Base-by-base conservation (phyloP, 2,888 invertebrate species). In the Oeneis ivallda region DNA sequence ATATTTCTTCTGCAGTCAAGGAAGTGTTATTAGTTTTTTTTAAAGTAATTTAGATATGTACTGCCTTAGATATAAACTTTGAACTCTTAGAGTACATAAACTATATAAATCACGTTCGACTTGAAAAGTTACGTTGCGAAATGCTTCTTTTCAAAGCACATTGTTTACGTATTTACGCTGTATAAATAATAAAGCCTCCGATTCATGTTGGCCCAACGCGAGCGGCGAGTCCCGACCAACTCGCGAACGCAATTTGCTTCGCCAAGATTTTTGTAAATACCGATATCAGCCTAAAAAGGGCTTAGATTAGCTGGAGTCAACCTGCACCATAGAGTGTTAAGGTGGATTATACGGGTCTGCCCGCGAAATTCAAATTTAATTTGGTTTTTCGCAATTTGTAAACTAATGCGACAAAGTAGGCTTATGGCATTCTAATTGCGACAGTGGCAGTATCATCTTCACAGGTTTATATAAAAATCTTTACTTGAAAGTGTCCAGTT, bases 121-220 rank as follows among this genome's bases (percentile, higher is more conserved):
- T 53, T 34, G 2, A 15, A 53, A 37, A 34, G 32, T 53, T 53
- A 53, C 34, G 34, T 26, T 37, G 6, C 37, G 2, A 39, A 53
- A 32, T 52, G 32, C 50, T 52, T 52, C 2, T 32, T 32, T 52
- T 52, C 17, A 9, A 17, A 53, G 53, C 15, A 53, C 37, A 53
- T 53, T 37, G 15, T 1, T 15, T n/a, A 7, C n/a, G n/a, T n/a
- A 26, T 47, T 15, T 9, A 47, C 47, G 47, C 47, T 47, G 47
- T 9, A 47, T 47, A 19, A 17, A 19, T 10, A 19, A 19, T 10
- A 17, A 47, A 17, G 45, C 9, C 47, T 9, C 15, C 17, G 15
- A 1, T 47, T 47, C 10, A 47, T 17, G 17, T 47, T 15, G 17
- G 17, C 15, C 17, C 17, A 47, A 47, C 17, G 9, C 47, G 9